A percentile compares a stretch with the other conserved stretches of the same genome.
Evolutionary conservation across 1,140 invertebrate species (phyloP).

Genomic region (Bradysia coprophila): DNA sequence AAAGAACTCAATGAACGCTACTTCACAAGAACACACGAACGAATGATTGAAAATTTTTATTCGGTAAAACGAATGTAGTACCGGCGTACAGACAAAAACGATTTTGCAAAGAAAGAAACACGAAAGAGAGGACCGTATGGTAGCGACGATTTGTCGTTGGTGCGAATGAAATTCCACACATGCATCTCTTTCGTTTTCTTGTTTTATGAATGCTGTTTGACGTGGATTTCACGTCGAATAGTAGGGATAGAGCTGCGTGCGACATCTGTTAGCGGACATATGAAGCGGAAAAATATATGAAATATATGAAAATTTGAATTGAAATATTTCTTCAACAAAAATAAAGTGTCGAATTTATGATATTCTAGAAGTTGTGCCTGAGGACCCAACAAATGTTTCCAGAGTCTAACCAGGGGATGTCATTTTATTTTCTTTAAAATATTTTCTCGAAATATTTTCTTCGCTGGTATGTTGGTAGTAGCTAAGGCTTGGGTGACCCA

Average conservation of each 20-base stretch:
- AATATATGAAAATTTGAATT: neutral
- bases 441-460: neutral
- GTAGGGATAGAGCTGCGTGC: neutral
- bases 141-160: too few species aligned
- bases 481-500: too few species aligned
- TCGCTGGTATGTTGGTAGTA: neutral
- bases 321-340: conserved; percentile 6
- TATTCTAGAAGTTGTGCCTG: neutral
- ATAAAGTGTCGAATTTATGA: conserved; percentile 11
- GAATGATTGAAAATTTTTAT: neutral
- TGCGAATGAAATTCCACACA: too few species aligned
- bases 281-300: neutral
- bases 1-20: too few species aligned
- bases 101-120: too few species aligned
- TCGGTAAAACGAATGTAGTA: too few species aligned
- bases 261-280: neutral
- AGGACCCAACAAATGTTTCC: conserved; percentile 34
- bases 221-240: neutral
- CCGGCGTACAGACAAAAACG: too few species aligned
- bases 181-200: too few species aligned
- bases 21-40: neutral
- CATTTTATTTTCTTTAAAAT: neutral
- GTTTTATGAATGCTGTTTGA: neutral
- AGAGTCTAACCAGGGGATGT: conserved; percentile 26
- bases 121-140: too few species aligned